These are phyloP conservation scores for Siniperca knerii DNA, from an alignment of 2,113 vertebrate species.

Conservation along the genomic window DNA sequence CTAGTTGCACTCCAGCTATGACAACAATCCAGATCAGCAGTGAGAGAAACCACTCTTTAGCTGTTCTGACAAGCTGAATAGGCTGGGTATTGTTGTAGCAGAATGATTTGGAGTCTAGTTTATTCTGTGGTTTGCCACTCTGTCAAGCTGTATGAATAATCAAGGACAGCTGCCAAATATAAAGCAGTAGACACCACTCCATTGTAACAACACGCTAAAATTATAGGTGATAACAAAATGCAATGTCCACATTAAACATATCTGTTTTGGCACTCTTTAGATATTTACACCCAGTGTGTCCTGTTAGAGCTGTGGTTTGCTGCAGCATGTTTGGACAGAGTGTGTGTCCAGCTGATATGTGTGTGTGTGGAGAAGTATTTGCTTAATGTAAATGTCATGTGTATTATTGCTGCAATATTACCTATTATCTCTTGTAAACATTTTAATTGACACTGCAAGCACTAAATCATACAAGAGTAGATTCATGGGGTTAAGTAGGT, in stretches of 20 bases:
- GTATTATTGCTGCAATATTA: neutral
- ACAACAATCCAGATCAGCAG: conserved; percentile 17
- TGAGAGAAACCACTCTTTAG: conserved; percentile 34
- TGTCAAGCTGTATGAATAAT: conserved; percentile 26
- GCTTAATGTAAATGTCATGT: neutral
- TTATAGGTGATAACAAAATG: conserved; percentile 31
- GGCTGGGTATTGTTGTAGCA: conserved; percentile 46
- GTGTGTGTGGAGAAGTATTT: conserved; percentile 3
- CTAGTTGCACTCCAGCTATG: conserved; percentile 11
- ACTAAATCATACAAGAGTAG: neutral
- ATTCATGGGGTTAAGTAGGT: conserved; percentile 1
- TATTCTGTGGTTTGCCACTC: conserved; percentile 30
- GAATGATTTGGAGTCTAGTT: conserved; percentile 45
- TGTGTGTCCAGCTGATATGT: conserved; percentile 20
- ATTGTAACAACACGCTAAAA: conserved; percentile 31
- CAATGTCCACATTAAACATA: neutral
- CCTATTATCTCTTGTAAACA: conserved; percentile 1
- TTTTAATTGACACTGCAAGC: conserved; percentile 19
- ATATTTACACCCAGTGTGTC: conserved; percentile 16
- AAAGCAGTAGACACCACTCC: conserved; percentile 24
- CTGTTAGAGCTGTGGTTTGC: conserved; percentile 19
- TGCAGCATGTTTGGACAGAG: conserved; percentile 48
- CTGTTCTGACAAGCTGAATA: conserved; percentile 29
- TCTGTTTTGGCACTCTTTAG: conserved; percentile 15
- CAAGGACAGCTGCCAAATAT: conserved; percentile 31